phyloP scores from a whole-genome alignment of 2,797 vertebrate genomes.

The Cryptoprocta ferox region DNA sequence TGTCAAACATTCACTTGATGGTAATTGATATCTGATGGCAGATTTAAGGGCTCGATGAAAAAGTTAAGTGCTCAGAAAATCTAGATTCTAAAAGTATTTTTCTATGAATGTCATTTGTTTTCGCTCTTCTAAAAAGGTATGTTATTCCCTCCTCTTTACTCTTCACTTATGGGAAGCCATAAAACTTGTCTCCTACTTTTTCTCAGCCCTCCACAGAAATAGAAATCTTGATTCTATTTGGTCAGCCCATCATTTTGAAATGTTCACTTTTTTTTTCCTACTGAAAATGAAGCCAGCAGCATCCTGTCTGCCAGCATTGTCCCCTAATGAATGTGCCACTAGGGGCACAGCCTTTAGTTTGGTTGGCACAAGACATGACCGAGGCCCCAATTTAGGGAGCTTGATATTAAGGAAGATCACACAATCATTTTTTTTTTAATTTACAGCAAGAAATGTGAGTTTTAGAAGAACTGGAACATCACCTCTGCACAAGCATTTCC shows the following conservation, averaged over 20 bases:
- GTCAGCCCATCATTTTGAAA: neutral
- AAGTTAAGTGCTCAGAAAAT: conserved; percentile 23
- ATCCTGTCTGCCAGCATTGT: neutral
- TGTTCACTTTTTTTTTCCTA: neutral
- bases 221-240: neutral
- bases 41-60: neutral
- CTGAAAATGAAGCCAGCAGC: neutral
- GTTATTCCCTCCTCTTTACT: neutral
- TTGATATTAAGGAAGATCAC: neutral
- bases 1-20: neutral
- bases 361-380: neutral
- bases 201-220: neutral
- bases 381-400: neutral
- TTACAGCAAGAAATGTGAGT: neutral
- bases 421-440: neutral
- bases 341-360: neutral
- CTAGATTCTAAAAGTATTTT: conserved; percentile 22
- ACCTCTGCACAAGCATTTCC: neutral
- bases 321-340: neutral
- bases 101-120: neutral
- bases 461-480: neutral
- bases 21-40: neutral
- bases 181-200: neutral
- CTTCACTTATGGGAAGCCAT: neutral
- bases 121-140: neutral